Evolutionary conservation across 64 coral and sea anemone species (phyloP), one percentile per base, ranked within the genome.

Genomic region (Montipora efflorescens): DNA sequence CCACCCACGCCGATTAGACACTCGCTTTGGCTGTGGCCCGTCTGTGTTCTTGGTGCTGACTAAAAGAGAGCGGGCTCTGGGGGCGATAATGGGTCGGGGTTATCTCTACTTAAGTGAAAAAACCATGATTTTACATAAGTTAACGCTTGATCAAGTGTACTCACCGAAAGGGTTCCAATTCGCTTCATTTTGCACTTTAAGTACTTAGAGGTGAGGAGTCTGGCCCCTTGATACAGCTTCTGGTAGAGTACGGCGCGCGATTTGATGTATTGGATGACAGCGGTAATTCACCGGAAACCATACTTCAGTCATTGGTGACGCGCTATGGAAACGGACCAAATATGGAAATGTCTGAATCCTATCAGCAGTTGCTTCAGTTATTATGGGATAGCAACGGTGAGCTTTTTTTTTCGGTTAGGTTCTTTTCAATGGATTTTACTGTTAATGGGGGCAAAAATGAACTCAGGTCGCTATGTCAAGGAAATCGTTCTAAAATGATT

Each of bases 181-280:
- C 5, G 52, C 9, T 55, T 55, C 52, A 55, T 16, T 64, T 64
- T 3, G 9, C 59, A 64, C 13, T 81, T 88, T 22, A n/a, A 93
- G 91, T 88, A 45, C 74, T 93, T 0, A 93, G 82, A 44, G 84
- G 91, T 1, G 91, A 93, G 47, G 91, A 88, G 59, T 84, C 86
- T 10, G 91, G 77, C 36, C 55, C 91, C 2, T 53, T 93, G 9
- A 71, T 84, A 64, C 59, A 87, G 22, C 81, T 93, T 87, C 64
- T 93, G 20, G 28, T 93, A 22, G 91, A 93, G 75, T 93, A 93
- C 80, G 91, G 91, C 15, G 91, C 91, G 8, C 61, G 84, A 14
- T 88, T 76, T 88, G 92, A 93, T 44, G 52, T 93, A n/a, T 5
- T 77, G 23, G 92, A 93, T 80, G 74, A 93, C 51, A 93, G 23